Evolutionary conservation across 2,797 vertebrate species (phyloP), one percentile per base, ranked within the genome.

Genomic region (Acridotheres tristis): DNA sequence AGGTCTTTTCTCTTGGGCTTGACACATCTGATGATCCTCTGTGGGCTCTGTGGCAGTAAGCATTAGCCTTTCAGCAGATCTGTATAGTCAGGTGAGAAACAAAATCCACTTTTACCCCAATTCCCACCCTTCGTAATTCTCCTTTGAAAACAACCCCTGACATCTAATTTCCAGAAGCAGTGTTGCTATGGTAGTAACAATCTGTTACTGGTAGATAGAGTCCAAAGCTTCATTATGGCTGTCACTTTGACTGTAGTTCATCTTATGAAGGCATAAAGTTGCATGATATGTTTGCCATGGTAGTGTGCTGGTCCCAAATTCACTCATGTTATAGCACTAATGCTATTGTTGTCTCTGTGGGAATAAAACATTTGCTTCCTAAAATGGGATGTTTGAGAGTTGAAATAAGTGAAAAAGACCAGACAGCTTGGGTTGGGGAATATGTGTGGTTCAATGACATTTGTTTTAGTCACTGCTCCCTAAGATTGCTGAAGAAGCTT

Each of bases 371-470:
- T 53, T 74, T 84, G 13, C 13, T 32, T 77, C 80, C 38, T 54
- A 40, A 11, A 50, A 57, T 19, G 10, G 11, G 10, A 8, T 30
- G 47, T 61, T 61, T 53, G 17, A 76, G 42, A 71, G 38, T 43
- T 67, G 45, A 80, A 74, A 54, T 47, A 65, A 85, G 19, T 57
- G 22, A 38, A 67, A 85, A 89, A 89, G 19, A 13, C 9, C 21
- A 47, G 50, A 25, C 25, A 54, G 1, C 11, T 58, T 79, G 16
- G 30, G 14, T 8, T 55, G n/a, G 10, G 40, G 27, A 48, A 20
- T 42, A 38, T 7, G 4, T 34, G 26, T 0, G 0, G 13, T 45
- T 89, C 2, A 1, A 1, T 81, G 57, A 14, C 12, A 3, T 75
- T 67, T 12, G 17, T 30, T 90, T 80, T 73, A 51, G 32, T 53